Evolutionary conservation across 1,140 invertebrate genomes (phyloP).

Genomic region (Cardiocondyla obscurior): DNA sequence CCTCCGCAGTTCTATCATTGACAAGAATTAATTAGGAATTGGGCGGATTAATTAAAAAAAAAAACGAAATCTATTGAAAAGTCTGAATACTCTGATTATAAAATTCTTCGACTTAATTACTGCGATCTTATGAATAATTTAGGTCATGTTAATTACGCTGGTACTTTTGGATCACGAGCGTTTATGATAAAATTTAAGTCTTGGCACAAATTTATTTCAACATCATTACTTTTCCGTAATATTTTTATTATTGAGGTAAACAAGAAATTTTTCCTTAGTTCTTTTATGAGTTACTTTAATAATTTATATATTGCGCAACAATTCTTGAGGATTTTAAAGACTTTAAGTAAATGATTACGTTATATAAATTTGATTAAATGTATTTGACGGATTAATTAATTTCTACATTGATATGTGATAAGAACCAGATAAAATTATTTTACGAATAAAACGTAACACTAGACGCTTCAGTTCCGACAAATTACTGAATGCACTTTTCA

Average conservation of each 20-base stretch:
- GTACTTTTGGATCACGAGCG: neutral
- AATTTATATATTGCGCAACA: neutral
- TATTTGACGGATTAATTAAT: neutral
- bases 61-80: neutral
- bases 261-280: neutral
- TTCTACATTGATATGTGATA: neutral
- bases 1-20: neutral
- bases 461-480: constrained; percentile 18
- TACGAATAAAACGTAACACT: neutral
- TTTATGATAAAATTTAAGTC: neutral
- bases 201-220: neutral
- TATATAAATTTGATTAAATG: neutral
- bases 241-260: neutral
- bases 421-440: constrained; percentile 8
- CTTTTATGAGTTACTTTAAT: constrained; percentile 1
- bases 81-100: neutral
- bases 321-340: neutral
- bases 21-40: constrained; percentile 33
- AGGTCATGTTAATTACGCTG: neutral
- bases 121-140: neutral
- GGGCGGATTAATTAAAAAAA: neutral
- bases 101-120: neutral
- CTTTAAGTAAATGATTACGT: neutral
- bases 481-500: constrained; percentile 57
- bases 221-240: neutral